Conservation (phyloP, 2,888 invertebrate species). For the Cepaea hortensis region DNA sequence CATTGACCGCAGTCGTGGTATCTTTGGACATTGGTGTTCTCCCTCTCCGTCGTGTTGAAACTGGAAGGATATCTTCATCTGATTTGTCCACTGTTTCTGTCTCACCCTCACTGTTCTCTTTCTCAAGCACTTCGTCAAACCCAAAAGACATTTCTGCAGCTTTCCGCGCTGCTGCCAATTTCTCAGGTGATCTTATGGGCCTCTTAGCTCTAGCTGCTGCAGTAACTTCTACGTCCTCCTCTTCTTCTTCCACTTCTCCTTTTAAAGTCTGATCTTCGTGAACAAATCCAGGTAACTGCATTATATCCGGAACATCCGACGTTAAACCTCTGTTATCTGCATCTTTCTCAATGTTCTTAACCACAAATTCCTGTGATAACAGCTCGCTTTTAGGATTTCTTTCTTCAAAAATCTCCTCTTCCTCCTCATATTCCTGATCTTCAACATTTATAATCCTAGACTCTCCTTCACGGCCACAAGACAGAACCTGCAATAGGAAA, state of each 20-base stretch:
- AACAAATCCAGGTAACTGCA: slow-evolving; percentile 52
- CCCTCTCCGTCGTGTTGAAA: slow-evolving; percentile 46
- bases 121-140: slow-evolving; percentile 52
- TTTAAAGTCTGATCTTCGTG: slow-evolving; percentile 50
- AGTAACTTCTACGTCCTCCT: slow-evolving; percentile 45
- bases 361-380: not conserved
- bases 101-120: slow-evolving; percentile 41
- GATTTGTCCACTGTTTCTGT: slow-evolving; percentile 29
- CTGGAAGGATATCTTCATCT: slow-evolving; percentile 26
- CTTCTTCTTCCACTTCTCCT: slow-evolving; percentile 45
- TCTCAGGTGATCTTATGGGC: slow-evolving; percentile 52
- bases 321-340: slow-evolving; percentile 26
- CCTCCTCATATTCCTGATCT: slow-evolving; percentile 33
- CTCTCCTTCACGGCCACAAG: slow-evolving; percentile 27
- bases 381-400: slow-evolving; percentile 17
- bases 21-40: slow-evolving; percentile 45
- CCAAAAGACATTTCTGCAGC: slow-evolving; percentile 54
- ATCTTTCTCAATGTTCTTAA: not conserved
- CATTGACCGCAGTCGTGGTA: slow-evolving; percentile 40
- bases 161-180: slow-evolving; percentile 52
- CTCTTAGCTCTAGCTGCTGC: slow-evolving; percentile 44
- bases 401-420: slow-evolving; percentile 34
- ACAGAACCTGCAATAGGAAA: slow-evolving; percentile 30
- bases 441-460: slow-evolving; percentile 41
- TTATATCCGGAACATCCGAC: slow-evolving; percentile 48